Conservation (phyloP, 1,140 invertebrate species). For the Tetragonula clypearis region DNA sequence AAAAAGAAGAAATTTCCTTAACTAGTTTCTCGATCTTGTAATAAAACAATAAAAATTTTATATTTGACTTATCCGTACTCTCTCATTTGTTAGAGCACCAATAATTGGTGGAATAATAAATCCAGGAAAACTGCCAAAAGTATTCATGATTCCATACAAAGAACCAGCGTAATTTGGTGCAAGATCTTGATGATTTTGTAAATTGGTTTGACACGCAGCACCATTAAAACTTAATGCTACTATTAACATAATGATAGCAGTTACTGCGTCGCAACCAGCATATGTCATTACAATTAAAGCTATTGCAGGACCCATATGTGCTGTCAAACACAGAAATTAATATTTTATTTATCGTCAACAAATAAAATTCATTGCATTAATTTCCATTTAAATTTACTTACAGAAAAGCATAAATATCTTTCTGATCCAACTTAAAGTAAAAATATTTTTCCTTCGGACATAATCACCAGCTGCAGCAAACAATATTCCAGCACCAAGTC, state of each 20-base stretch:
- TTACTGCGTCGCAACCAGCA: conserved; percentile 84
- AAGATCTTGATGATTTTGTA: conserved; percentile 92
- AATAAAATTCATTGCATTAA: not conserved
- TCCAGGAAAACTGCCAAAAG: conserved; percentile 87
- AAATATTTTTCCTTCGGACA: conserved; percentile 82
- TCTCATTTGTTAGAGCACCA: conserved; percentile 85
- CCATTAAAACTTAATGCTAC: conserved; percentile 91
- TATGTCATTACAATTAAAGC: conserved; percentile 86
- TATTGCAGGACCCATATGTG: conserved; percentile 87
- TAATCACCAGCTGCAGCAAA: conserved; percentile 87
- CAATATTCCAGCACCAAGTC: conserved; percentile 84
- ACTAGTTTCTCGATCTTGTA: not conserved
- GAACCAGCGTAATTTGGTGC: conserved; percentile 91
- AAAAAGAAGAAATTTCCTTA: not conserved
- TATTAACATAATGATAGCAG: conserved; percentile 86
- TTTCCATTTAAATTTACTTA: conserved; percentile 77
- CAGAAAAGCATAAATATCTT: conserved; percentile 88
- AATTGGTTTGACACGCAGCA: conserved; percentile 90
- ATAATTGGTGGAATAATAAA: conserved; percentile 88
- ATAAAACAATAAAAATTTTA: not conserved
- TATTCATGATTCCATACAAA: conserved; percentile 89
- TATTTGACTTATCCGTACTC: conserved; percentile 78
- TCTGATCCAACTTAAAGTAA: conserved; percentile 85
- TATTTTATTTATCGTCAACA: not conserved
- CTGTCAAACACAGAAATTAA: conserved; percentile 76